These are phyloP conservation scores for Zhuqinia jingwanae DNA, from an alignment of 2,888 invertebrate genomes.

Conservation along the genomic window DNA sequence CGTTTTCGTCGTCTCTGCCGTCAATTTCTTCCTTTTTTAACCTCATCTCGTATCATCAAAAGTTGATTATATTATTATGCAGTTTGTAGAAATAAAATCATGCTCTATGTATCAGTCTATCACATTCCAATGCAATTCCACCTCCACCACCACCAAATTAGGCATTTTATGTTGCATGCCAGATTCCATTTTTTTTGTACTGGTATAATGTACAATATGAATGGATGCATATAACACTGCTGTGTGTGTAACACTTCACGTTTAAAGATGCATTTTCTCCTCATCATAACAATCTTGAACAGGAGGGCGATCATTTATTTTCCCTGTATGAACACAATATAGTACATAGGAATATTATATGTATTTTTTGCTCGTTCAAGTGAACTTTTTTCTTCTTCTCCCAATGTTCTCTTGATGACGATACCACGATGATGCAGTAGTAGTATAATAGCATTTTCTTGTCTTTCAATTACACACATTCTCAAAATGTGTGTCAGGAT, in stretches of 20 bases:
- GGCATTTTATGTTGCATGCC: too few relatives aligned
- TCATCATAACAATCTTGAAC: too few relatives aligned
- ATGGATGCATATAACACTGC: neutral
- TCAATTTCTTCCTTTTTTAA: neutral
- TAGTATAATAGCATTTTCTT: too few relatives aligned
- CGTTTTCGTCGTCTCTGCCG: neutral
- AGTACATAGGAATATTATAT: too few relatives aligned
- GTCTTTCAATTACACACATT: neutral
- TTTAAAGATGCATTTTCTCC: too few relatives aligned
- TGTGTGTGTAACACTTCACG: neutral
- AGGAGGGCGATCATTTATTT: too few relatives aligned
- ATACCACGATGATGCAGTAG: neutral
- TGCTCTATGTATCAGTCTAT: too few relatives aligned
- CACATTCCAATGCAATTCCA: too few relatives aligned
- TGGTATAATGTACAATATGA: neutral
- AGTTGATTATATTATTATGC: too few relatives aligned
- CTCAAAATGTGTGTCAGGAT: slow-evolving; percentile 41
- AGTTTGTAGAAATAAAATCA: too few relatives aligned
- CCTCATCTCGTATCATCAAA: neutral
- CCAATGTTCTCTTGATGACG: neutral
- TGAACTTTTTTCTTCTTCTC: neutral
- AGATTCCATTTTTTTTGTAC: too few relatives aligned
- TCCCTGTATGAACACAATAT: neutral
- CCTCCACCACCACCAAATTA: too few relatives aligned
- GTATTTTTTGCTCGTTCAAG: neutral